These are phyloP conservation scores for Pogonomyrmex barbatus DNA, from an alignment of 1,140 invertebrate genomes.

Conservation along the genomic window DNA sequence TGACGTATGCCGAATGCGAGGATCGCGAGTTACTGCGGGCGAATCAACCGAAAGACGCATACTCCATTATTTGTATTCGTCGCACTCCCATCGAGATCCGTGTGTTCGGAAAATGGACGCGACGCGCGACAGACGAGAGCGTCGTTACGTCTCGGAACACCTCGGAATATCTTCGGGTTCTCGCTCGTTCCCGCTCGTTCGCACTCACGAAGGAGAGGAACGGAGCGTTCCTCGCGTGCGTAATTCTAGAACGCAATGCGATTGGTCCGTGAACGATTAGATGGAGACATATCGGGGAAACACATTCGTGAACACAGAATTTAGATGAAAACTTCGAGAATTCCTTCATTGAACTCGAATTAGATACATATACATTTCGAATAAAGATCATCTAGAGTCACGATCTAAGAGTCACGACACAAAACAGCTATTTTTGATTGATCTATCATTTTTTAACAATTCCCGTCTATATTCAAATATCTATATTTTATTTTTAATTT, in stretches of 20 bases:
- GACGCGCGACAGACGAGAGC: slow-evolving; percentile 1
- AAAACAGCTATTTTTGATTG: too few relatives aligned
- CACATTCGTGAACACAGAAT: neutral
- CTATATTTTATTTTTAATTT: too few relatives aligned
- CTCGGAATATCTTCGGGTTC: neutral
- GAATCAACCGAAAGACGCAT: slow-evolving; percentile 59
- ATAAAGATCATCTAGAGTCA: too few relatives aligned
- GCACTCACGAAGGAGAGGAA: neutral
- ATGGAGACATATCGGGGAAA: neutral
- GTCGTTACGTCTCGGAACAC: neutral
- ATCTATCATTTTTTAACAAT: too few relatives aligned
- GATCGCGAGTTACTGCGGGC: slow-evolving; percentile 22
- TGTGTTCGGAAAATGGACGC: slow-evolving; percentile 56
- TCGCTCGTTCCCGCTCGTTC: neutral
- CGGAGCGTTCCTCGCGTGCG: neutral
- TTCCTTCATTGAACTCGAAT: too few relatives aligned
- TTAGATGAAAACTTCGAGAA: too few relatives aligned
- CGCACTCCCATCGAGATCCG: neutral
- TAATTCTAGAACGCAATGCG: neutral
- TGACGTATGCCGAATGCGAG: neutral
- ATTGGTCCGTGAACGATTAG: neutral
- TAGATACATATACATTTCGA: too few relatives aligned
- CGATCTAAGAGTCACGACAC: too few relatives aligned
- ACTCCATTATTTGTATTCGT: slow-evolving; percentile 72
- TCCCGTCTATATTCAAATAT: too few relatives aligned